Evolutionary conservation across 2,888 invertebrate genomes (phyloP).

Genomic region (Blera fallax): DNA sequence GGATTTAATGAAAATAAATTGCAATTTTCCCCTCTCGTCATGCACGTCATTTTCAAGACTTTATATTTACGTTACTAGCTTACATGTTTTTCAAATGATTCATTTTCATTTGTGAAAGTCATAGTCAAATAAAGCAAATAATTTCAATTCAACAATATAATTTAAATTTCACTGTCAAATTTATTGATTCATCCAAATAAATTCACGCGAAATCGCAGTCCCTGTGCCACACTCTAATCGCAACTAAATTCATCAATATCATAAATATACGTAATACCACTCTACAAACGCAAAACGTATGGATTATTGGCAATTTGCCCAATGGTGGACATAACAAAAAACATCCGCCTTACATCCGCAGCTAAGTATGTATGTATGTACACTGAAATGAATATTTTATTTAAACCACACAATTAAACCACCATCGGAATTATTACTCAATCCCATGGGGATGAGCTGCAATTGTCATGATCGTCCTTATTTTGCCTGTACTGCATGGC

Average conservation of each 20-base stretch:
- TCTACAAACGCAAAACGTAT: not conserved
- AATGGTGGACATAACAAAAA: not conserved
- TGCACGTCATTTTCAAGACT: too few relatives aligned
- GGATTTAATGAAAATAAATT: too few relatives aligned
- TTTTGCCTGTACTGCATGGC: not conserved
- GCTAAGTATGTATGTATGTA: not conserved
- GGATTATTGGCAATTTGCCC: not conserved
- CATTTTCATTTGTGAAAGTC: not conserved
- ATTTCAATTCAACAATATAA: not conserved
- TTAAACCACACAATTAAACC: not conserved
- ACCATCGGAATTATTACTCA: not conserved
- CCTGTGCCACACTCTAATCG: not conserved
- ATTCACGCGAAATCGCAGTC: not conserved
- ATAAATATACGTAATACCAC: too few relatives aligned
- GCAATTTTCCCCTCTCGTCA: too few relatives aligned
- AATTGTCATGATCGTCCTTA: not conserved
- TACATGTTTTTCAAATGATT: too few relatives aligned
- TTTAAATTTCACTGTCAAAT: not conserved
- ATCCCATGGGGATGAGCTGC: not conserved
- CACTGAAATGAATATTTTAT: conserved; percentile 4
- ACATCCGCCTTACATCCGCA: not conserved
- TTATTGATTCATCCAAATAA: not conserved
- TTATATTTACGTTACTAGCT: too few relatives aligned
- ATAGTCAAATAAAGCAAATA: not conserved
- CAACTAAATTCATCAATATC: not conserved